phyloP scores from a whole-genome alignment of 2,888 invertebrate species.

The Dolomedes plantarius region DNA sequence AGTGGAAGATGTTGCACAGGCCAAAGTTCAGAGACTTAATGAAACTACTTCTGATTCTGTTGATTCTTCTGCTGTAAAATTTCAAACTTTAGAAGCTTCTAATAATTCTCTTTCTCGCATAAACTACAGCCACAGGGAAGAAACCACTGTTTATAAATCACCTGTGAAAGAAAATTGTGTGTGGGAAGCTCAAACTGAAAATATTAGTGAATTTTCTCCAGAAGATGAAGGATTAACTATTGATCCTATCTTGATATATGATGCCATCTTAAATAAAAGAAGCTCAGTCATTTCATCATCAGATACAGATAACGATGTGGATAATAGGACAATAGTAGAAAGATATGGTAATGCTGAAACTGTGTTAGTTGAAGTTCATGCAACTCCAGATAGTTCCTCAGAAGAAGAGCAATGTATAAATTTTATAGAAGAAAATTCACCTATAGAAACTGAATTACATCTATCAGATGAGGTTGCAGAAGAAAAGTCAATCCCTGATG shows the following conservation, averaged over 20 bases:
- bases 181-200: conserved; percentile 19
- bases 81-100: not conserved
- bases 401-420: conserved; percentile 61
- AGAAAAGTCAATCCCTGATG: not conserved
- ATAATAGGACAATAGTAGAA: conserved; percentile 71
- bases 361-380: conserved; percentile 73
- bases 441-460: not conserved
- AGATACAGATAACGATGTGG: conserved; percentile 38
- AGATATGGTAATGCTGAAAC: conserved; percentile 73
- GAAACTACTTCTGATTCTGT: not conserved
- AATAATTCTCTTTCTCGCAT: not conserved
- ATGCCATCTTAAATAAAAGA: conserved; percentile 47
- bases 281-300: conserved; percentile 38
- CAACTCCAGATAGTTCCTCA: conserved; percentile 73
- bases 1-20: conserved; percentile 48
- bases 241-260: conserved; percentile 56
- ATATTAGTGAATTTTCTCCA: conserved; percentile 9
- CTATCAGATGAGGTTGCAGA: not conserved
- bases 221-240: conserved; percentile 37
- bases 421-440: not conserved
- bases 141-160: not conserved
- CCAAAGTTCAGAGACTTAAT: conserved; percentile 66
- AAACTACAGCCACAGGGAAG: not conserved
- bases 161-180: not conserved
- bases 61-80: not conserved